Evolutionary conservation across 2,113 vertebrate species (phyloP), one percentile per base, ranked within the genome.

Genomic region (Hyperopisus bebe): DNA sequence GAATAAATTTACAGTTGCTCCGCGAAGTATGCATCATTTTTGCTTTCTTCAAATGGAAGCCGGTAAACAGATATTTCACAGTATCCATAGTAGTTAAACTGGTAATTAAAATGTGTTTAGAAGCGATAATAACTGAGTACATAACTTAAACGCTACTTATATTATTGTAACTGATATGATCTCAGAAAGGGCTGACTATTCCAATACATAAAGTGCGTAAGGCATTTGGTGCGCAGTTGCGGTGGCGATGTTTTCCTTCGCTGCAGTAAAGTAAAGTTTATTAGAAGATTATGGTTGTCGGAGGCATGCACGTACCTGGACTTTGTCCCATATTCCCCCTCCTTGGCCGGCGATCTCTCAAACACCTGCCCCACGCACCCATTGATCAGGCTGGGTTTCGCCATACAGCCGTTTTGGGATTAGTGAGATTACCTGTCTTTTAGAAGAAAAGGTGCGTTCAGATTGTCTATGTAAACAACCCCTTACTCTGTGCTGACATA

Each of bases 341-440:
- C 47, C 24, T 31, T 31, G 27, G 48, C 51, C 55, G 51, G 7
- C 10, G 51, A 24, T 66, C 48, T n/a, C 46, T 13, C 85, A 62
- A 44, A 88, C 87, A 88, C 87, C 87, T 88, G 87, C 55, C 87
- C 85, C 35, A 42, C 35, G 31, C 21, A 58, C 31, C 87, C 87
- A 62, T 88, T n/a, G 39, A 88, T 62, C 55, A 10, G 35, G 21
- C 51, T 27, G 47, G 19, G 58, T 88, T 62, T 88, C 87, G 55
- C 39, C 87, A 42, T 17, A 66, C 19, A 88, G 55, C 87, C 53
- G 53, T 42, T 66, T 62, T 27, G 11, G 47, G 24, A 35, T 44
- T 62, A 44, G 87, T 35, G 5, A 19, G 55, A 46, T 88, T 50
- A 42, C 31, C 35, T 50, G 39, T 31, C 39, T 66, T 88, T 62